A percentile compares a stretch with the other conserved stretches of the same genome.
phyloP scores from a whole-genome alignment of 2,797 vertebrate species.

The Tapirus indicus region DNA sequence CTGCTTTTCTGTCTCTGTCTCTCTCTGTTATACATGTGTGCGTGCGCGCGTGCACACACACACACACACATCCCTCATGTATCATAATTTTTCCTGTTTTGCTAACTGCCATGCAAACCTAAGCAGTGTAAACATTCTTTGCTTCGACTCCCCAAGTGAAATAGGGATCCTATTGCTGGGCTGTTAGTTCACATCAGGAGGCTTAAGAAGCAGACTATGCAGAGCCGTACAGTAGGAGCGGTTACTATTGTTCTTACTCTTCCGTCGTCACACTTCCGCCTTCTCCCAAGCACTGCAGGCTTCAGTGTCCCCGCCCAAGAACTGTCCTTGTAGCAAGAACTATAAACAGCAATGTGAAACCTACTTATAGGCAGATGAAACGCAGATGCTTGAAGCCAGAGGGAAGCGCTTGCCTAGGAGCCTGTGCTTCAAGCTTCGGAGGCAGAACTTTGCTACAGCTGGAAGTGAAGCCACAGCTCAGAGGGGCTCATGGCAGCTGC shows the following conservation, averaged over 20 bases:
- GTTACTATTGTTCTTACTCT: background rate
- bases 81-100: background rate
- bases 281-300: background rate
- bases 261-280: accelerated
- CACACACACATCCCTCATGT: background rate
- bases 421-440: background rate
- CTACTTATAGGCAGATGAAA: slow-evolving; percentile 68
- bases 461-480: slow-evolving; percentile 62
- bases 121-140: background rate
- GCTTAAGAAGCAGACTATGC: background rate
- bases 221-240: accelerated
- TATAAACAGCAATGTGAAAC: background rate
- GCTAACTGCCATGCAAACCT: background rate
- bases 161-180: background rate
- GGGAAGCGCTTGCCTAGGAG: slow-evolving; percentile 59
- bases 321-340: background rate
- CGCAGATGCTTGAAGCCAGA: slow-evolving; percentile 63
- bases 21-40: background rate
- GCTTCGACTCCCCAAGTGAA: background rate
- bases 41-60: background rate
- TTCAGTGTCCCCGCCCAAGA: slow-evolving; percentile 32
- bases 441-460: slow-evolving; percentile 51
- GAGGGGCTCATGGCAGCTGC: slow-evolving; percentile 40
- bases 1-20: background rate
- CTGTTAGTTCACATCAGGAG: background rate